A percentile compares a stretch with the other conserved stretches of the same genome.
Conservation (phyloP, 2,797 vertebrate genomes). For the Prionace glauca region DNA sequence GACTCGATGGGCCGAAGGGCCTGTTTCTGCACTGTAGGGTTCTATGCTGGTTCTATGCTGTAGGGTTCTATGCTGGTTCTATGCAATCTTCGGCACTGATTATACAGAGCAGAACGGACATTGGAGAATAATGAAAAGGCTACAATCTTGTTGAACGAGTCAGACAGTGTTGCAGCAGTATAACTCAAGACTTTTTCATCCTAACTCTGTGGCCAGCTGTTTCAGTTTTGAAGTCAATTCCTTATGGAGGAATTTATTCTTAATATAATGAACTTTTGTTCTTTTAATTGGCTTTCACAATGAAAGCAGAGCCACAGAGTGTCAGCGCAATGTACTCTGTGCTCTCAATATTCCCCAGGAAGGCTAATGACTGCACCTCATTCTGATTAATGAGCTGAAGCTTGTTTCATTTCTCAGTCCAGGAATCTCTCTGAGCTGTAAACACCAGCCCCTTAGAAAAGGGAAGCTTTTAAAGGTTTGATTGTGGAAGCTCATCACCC, state of each 20-base stretch:
- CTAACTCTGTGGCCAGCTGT: background rate
- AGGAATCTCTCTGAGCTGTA: background rate
- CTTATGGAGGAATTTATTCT: background rate
- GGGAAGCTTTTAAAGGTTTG: background rate
- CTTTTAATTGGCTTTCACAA: background rate
- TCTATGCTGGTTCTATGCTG: too few relatives aligned
- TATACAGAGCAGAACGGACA: background rate
- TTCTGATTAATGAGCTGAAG: conserved; percentile 12
- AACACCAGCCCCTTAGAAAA: background rate
- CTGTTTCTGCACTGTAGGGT: too few relatives aligned
- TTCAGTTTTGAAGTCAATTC: background rate
- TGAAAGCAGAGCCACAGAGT: background rate
- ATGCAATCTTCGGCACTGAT: background rate
- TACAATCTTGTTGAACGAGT: background rate
- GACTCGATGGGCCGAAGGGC: too few relatives aligned
- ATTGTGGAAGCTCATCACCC: background rate
- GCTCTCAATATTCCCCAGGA: background rate
- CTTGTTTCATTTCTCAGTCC: conserved; percentile 22
- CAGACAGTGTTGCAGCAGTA: background rate
- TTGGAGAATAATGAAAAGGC: background rate
- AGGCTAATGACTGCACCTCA: background rate
- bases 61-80: too few relatives aligned
- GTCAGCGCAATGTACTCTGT: background rate
- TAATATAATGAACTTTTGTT: background rate
- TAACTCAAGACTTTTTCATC: background rate